These are phyloP conservation scores for Folsomia manolachei DNA, from an alignment of 2,888 invertebrate genomes.

Conservation along the genomic window DNA sequence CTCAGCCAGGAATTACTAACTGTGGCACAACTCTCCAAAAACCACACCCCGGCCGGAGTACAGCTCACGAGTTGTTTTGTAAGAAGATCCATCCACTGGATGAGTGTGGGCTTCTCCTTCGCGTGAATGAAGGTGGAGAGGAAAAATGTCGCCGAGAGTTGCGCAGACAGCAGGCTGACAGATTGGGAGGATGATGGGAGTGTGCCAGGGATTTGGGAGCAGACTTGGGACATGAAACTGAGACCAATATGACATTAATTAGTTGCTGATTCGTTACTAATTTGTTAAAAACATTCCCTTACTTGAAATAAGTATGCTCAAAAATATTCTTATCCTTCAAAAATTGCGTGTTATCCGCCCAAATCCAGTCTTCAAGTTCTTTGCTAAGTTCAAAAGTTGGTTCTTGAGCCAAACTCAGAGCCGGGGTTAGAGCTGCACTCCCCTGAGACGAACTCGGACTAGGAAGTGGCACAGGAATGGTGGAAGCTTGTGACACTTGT, in stretches of 20 bases:
- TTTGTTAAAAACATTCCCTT: slow-evolving; percentile 53
- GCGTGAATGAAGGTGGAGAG: slow-evolving; percentile 96
- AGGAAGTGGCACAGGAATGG: slow-evolving; percentile 9
- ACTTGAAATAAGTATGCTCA: slow-evolving; percentile 93
- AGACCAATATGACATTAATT: slow-evolving; percentile 31
- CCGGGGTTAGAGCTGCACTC: slow-evolving; percentile 13
- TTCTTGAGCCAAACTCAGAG: background rate
- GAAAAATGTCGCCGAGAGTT: slow-evolving; percentile 88
- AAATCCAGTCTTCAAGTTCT: slow-evolving; percentile 91
- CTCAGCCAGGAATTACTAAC: slow-evolving; percentile 87
- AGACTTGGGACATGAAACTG: slow-evolving; percentile 96
- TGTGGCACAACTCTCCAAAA: slow-evolving; percentile 86
- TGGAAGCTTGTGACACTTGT: background rate
- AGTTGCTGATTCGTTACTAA: background rate
- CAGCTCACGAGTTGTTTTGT: slow-evolving; percentile 93
- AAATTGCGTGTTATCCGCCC: slow-evolving; percentile 95
- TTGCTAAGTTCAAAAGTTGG: slow-evolving; percentile 65
- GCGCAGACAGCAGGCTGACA: slow-evolving; percentile 80
- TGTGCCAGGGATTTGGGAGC: slow-evolving; percentile 88
- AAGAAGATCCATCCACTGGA: slow-evolving; percentile 91
- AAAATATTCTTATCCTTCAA: slow-evolving; percentile 93
- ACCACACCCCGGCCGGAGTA: slow-evolving; percentile 85
- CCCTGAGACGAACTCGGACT: background rate
- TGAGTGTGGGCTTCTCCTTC: slow-evolving; percentile 95
- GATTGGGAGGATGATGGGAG: slow-evolving; percentile 72